Conservation (phyloP, 2,113 vertebrate genomes). For the Neodon shergylaensis region DNA sequence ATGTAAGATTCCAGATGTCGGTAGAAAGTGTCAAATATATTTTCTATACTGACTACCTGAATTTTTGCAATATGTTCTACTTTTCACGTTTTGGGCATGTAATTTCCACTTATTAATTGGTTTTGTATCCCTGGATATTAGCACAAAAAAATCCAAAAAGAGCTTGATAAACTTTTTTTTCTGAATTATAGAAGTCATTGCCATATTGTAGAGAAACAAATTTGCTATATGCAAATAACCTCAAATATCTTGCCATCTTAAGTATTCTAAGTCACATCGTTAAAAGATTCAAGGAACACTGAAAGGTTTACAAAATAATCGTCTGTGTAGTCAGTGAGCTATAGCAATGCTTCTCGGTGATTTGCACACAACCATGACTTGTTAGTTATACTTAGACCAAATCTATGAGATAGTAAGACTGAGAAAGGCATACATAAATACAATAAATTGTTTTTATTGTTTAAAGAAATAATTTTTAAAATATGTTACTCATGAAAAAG, state of each 20-base stretch:
- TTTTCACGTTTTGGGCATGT: constrained; percentile 4
- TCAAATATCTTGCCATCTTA: constrained; percentile 37
- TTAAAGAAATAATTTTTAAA: neutral
- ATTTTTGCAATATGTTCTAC: neutral
- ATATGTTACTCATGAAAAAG: neutral
- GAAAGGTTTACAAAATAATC: constrained; percentile 13
- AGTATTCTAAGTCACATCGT: constrained; percentile 12
- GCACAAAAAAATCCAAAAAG: neutral
- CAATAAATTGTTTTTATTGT: neutral
- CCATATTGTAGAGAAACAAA: neutral
- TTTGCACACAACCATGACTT: neutral
- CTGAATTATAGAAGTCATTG: constrained; percentile 25
- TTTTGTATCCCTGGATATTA: constrained; percentile 11
- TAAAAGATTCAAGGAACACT: neutral
- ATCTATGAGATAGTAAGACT: neutral
- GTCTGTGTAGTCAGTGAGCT: neutral
- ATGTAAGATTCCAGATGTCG: neutral
- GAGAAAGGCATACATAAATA: neutral
- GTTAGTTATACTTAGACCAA: neutral
- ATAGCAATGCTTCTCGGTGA: neutral
- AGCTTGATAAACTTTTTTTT: neutral
- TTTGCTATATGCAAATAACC: constrained; percentile 14
- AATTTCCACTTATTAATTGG: neutral
- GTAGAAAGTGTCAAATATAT: constrained; percentile 31
- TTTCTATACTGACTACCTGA: constrained; percentile 40